Evolutionary conservation across 2,113 vertebrate species (phyloP).

Genomic region (Taurulus bubalis): DNA sequence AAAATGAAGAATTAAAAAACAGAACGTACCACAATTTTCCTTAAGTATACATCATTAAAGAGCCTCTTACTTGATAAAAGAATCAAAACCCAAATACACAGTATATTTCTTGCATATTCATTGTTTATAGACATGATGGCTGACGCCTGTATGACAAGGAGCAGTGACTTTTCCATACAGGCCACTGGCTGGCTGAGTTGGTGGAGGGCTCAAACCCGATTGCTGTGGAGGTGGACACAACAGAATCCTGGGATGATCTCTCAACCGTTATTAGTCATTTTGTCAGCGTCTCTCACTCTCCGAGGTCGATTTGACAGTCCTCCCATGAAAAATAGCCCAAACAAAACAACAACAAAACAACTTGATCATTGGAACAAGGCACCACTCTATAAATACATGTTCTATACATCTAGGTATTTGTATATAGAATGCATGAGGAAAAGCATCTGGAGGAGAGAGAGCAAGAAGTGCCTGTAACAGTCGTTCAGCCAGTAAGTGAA

Average conservation of each 20-base stretch:
- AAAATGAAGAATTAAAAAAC: conserved; percentile 71
- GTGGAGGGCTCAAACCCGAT: conserved; percentile 29
- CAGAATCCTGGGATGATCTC: conserved; percentile 36
- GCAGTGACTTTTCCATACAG: conserved; percentile 56
- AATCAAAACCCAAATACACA: conserved; percentile 86
- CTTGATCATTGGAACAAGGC: conserved; percentile 72
- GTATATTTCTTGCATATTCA: conserved; percentile 83
- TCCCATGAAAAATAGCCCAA: not conserved
- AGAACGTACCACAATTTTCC: conserved; percentile 82
- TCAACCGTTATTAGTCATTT: conserved; percentile 5
- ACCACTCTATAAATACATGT: conserved; percentile 80
- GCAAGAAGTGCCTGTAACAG: conserved; percentile 41
- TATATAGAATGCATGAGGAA: conserved; percentile 57
- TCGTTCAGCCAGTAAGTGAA: conserved; percentile 19
- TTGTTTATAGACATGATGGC: conserved; percentile 66
- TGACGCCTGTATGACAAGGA: conserved; percentile 50
- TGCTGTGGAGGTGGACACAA: conserved; percentile 42
- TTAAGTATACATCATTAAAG: conserved; percentile 81
- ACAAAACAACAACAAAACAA: conserved; percentile 22
- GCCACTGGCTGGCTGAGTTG: conserved; percentile 37
- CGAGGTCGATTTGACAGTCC: conserved; percentile 1
- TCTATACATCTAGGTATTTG: conserved; percentile 68
- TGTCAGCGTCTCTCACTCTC: conserved; percentile 3
- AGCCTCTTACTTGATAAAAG: conserved; percentile 72
- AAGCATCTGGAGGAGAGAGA: conserved; percentile 35